Percentiles rank a stretch among this genome's conserved stretches.
Evolutionary conservation across 2,113 vertebrate genomes (phyloP).

Genomic region (Abramis brama): DNA sequence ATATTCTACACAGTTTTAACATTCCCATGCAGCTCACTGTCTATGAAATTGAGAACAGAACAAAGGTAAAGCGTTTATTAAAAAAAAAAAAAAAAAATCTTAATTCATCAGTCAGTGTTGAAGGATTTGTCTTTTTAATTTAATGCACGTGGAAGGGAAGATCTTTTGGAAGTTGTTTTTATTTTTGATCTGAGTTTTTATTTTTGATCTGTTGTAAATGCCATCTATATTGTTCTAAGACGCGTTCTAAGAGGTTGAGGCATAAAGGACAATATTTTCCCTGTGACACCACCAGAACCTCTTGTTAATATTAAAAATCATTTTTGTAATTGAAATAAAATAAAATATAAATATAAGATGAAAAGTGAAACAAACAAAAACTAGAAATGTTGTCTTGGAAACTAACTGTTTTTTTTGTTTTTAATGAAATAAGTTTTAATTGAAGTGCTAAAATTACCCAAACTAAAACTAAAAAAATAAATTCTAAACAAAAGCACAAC

Average conservation of each 20-base stretch:
- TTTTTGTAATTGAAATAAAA: neutral
- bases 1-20: conserved; percentile 99
- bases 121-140: neutral
- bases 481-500: neutral
- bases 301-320: neutral
- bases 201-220: too few species aligned
- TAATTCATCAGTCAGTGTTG: neutral
- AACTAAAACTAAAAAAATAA: neutral
- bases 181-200: neutral
- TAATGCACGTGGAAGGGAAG: neutral
- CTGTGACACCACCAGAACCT: neutral
- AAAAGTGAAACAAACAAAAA: neutral
- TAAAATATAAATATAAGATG: neutral
- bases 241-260: too few species aligned
- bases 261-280: too few species aligned
- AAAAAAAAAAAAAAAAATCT: too few species aligned
- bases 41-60: conserved; percentile 96
- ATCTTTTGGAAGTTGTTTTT: neutral
- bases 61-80: conserved; percentile 82
- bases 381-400: neutral
- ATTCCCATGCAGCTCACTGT: conserved; percentile 98
- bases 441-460: neutral
- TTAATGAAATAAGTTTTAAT: neutral
- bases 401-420: neutral
- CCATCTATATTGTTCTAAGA: neutral